Evolutionary conservation across 1,140 invertebrate species (phyloP), one percentile per base, ranked within the genome.

Genomic region (Platorchestia sp.): DNA sequence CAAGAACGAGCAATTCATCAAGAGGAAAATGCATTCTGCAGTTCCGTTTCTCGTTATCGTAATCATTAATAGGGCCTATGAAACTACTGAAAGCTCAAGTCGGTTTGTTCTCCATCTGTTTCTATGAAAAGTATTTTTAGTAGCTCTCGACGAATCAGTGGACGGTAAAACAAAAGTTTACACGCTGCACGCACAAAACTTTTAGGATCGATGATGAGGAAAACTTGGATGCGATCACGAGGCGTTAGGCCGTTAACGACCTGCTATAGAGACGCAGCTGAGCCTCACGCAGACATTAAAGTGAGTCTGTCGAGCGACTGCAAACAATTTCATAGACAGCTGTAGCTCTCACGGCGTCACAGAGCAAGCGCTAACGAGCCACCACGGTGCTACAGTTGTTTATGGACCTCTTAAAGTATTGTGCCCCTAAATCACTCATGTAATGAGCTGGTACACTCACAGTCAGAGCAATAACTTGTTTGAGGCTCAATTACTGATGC

Each of bases 271-370:
- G 59, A 27, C 14, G 27, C 59, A 36, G 1, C 59, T 19, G 59
- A 75, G 59, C 59, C 36, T 27, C 27, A 36, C 27, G 36, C 59
- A 36, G 27, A 75, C 59, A 75, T 41, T 89, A 89, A 89, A 19
- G 43, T 36, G n/a, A 89, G 43, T 42, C 53, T 75, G 87, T 41
- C 36, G 43, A 89, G n/a, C n/a, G 42, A 89, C 36, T 89, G 87
- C 87, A 89, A 89, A 89, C 87, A 89, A 89, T 89, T 89, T 89
- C 87, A 89, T 89, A 14, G 43, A 89, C 87, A 89, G n/a, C 87
- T 89, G 36, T 14, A 14, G 87, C 87, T 89, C 41, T 42, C 7
- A 89, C 41, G 41, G 87, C 87, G 5, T 89, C 87, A 42, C n/a
- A 89, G 22, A 27, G 87, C 87, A 89, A 89, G 87, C 3, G 7